These are phyloP conservation scores for Poeciliopsis gracilis DNA, from an alignment of 2,797 vertebrate genomes.

Conservation along the genomic window DNA sequence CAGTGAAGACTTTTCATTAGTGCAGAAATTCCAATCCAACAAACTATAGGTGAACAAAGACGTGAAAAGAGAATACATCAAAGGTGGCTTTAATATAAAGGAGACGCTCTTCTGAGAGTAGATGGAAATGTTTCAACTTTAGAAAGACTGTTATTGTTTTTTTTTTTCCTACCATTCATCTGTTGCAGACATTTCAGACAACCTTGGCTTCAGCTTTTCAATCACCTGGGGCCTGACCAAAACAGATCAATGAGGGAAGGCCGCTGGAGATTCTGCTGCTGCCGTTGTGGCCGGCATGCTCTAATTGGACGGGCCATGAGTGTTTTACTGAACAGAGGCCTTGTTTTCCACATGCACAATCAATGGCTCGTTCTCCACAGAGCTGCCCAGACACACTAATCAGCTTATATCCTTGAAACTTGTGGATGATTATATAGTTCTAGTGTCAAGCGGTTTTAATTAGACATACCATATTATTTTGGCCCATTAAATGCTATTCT, in stretches of 20 bases:
- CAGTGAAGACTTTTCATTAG: conserved; percentile 23
- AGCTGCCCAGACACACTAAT: conserved; percentile 35
- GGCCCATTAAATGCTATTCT: neutral
- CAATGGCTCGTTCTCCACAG: conserved; percentile 47
- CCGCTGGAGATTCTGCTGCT: conserved; percentile 53
- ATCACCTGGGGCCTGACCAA: conserved; percentile 45
- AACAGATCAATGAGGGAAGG: conserved; percentile 57
- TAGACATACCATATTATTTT: conserved; percentile 25
- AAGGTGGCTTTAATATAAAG: conserved; percentile 32
- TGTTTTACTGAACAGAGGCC: conserved; percentile 58
- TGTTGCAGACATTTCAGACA: conserved; percentile 30
- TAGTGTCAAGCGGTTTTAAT: conserved; percentile 46
- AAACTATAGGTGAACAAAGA: neutral
- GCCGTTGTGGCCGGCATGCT: conserved; percentile 39
- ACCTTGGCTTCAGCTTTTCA: conserved; percentile 47
- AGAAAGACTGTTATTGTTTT: neutral
- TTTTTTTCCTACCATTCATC: neutral
- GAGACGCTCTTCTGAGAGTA: conserved; percentile 18
- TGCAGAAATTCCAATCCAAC: conserved; percentile 18
- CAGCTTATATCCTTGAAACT: conserved; percentile 44
- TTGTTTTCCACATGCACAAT: conserved; percentile 58
- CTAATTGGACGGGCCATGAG: conserved; percentile 65
- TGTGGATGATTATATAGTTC: conserved; percentile 45
- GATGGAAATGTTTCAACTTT: conserved; percentile 22
- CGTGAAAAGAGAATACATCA: conserved; percentile 15